A percentile compares a stretch with the other conserved stretches of the same genome.
Evolutionary conservation across 2,113 vertebrate genomes (phyloP).

Genomic region (Esox niger): DNA sequence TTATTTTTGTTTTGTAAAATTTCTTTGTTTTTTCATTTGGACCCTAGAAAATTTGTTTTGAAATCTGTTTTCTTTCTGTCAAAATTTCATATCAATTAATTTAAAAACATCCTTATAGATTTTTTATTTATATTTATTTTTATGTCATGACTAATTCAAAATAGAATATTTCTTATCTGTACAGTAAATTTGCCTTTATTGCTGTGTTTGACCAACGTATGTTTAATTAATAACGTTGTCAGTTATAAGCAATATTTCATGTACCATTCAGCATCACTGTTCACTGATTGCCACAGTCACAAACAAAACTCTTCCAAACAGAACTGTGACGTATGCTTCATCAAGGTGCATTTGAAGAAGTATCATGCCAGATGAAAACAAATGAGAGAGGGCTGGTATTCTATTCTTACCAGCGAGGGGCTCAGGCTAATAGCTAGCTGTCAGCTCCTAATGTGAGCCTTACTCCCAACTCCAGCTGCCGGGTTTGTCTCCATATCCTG

Average conservation of each 20-base stretch:
- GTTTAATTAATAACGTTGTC: not conserved
- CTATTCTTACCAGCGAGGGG: conserved; percentile 29
- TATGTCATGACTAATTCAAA: no score
- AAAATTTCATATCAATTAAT: no score
- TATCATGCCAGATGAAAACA: not conserved
- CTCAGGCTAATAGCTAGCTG: conserved; percentile 35
- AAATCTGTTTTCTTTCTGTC: no score
- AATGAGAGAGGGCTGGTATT: not conserved
- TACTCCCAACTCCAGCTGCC: conserved; percentile 14
- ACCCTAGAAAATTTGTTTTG: no score
- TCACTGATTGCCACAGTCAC: not conserved
- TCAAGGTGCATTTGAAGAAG: not conserved
- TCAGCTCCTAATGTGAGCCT: conserved; percentile 26
- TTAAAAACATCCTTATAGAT: no score
- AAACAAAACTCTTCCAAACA: not conserved
- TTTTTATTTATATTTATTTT: no score
- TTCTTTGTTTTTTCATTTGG: no score
- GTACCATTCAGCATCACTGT: not conserved
- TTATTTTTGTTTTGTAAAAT: no score
- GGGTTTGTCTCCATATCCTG: conserved; percentile 35
- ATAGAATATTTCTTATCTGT: no score
- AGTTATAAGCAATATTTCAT: not conserved
- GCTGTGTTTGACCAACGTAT: no score
- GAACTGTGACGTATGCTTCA: not conserved
- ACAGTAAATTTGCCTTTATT: no score